Base-by-base conservation (phyloP, 2,797 vertebrate species). In the Acanthurus leucopareius region DNA sequence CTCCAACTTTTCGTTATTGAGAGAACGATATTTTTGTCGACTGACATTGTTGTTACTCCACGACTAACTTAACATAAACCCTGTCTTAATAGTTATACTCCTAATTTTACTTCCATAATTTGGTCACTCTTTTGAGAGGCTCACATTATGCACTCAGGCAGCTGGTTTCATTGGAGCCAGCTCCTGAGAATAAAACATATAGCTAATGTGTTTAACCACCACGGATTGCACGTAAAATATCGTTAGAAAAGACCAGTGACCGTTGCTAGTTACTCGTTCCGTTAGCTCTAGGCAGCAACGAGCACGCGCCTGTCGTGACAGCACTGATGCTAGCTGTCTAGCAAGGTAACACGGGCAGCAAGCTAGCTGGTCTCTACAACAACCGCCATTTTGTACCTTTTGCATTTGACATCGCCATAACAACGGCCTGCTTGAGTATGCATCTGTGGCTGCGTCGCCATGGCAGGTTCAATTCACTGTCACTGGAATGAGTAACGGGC, bases 361-460 rank as follows among this genome's bases (percentile, higher is more conserved):
- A 86, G 89, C 88, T 90, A 89, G 80, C 90, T 90, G 89, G 90
- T 94, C 93, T 91, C 91, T 94, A 95, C 93, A 95, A 94, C 94
- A 94, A 94, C 95, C 95, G 96, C 95, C 96, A 96, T 96, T 96
- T 96, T 96, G 96, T 96, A 93, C 93, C 91, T 92, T 93, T 94
- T 94, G 93, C 93, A 94, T 96, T 95, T 96, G 95, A 94, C 95
- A 96, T 96, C 95, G 95, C 93, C 95, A 96, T 96, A 96, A 96
- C 95, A 96, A 96, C 95, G 93, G 93, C 92, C 91, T 90, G 93
- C 85, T 85, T 85, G 86, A 88, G 86, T 86, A 85, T 86, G 88
- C 89, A 89, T 91, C 85, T 79, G 82, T 93, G 89, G 84, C 91
- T 83, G 91, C 90, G 90, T 93, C 83, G 91, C 89, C 89, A 91